Conservation (phyloP, 2,888 invertebrate species). For the Lepetodrilus schrolli region DNA sequence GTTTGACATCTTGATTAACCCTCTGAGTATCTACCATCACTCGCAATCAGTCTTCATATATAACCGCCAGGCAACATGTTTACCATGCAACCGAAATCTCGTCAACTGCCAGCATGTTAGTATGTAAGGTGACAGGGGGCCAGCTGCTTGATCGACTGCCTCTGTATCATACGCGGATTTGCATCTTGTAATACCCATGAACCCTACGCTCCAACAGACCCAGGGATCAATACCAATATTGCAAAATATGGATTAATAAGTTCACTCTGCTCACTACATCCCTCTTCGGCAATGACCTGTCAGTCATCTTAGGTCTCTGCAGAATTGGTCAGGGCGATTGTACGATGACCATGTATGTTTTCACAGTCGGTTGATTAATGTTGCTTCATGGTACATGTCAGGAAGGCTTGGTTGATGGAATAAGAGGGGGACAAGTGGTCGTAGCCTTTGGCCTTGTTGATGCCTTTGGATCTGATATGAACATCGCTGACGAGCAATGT, state of each 20-base stretch:
- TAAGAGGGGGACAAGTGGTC: neutral
- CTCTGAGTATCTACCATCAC: too few relatives aligned
- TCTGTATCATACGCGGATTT: conserved; percentile 16
- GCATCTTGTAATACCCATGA: neutral
- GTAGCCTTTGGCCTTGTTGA: neutral
- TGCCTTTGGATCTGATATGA: too few relatives aligned
- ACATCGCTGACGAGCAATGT: too few relatives aligned
- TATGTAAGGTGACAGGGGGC: too few relatives aligned
- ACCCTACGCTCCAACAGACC: neutral
- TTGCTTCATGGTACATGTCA: neutral
- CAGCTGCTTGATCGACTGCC: too few relatives aligned
- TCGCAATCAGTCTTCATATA: too few relatives aligned
- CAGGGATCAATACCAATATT: conserved; percentile 3
- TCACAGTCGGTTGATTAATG: neutral
- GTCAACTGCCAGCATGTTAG: too few relatives aligned
- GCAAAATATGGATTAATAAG: neutral
- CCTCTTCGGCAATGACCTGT: neutral
- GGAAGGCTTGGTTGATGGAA: neutral
- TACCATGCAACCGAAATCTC: too few relatives aligned
- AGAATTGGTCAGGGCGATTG: neutral
- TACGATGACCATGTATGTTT: conserved; percentile 5
- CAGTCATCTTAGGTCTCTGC: neutral
- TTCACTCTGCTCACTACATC: neutral
- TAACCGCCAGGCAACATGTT: too few relatives aligned
- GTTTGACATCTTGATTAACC: too few relatives aligned